These are phyloP conservation scores for Euzophera pinguis DNA, from an alignment of 2,888 invertebrate genomes.

Conservation along the genomic window DNA sequence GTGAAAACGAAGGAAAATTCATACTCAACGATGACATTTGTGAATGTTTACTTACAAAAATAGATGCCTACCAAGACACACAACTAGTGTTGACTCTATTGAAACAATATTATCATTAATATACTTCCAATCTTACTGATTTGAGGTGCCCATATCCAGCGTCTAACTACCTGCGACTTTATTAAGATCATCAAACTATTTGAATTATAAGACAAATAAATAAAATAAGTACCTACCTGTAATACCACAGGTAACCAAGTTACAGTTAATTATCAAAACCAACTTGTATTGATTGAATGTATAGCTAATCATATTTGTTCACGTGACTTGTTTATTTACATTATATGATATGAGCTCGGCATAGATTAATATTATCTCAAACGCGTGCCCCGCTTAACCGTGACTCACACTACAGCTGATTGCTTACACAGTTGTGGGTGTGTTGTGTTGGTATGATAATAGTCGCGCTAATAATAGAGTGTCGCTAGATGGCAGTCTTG, in stretches of 20 bases:
- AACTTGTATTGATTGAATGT: neutral
- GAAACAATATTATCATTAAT: too few species aligned
- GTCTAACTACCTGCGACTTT: too few species aligned
- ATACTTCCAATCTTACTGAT: too few species aligned
- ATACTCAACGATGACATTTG: too few species aligned
- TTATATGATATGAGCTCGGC: neutral
- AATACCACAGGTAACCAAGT: neutral
- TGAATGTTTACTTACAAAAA: too few species aligned
- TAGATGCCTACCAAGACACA: too few species aligned
- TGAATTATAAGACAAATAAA: too few species aligned
- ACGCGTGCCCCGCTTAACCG: neutral
- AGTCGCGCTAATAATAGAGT: neutral
- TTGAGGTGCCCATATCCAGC: too few species aligned
- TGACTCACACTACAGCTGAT: constrained; percentile 4
- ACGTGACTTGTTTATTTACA: constrained; percentile 3
- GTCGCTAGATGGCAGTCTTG: neutral
- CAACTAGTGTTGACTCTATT: too few species aligned
- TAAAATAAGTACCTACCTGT: too few species aligned
- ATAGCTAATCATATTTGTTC: neutral
- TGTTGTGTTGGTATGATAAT: neutral
- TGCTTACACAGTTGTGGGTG: neutral
- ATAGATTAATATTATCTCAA: neutral
- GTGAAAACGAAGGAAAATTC: too few species aligned
- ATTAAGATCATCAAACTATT: too few species aligned
- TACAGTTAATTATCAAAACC: neutral